Conservation (phyloP, 2,888 invertebrate genomes). For the Elegia similella region DNA sequence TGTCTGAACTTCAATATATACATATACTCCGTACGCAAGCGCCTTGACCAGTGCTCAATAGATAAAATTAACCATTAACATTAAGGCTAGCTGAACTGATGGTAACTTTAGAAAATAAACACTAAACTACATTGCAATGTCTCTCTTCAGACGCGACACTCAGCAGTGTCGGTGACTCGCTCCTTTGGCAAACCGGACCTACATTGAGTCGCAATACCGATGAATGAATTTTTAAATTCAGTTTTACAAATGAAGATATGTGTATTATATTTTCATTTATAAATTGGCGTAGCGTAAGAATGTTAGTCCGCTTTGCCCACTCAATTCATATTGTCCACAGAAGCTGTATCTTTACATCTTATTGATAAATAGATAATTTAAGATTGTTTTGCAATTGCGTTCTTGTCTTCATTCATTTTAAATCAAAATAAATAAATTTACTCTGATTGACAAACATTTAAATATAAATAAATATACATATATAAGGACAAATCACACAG, state of each 20-base stretch:
- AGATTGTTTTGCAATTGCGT: too few species aligned
- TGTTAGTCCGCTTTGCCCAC: neutral
- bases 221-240: too few species aligned
- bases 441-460: neutral
- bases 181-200: neutral
- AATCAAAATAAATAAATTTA: neutral
- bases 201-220: neutral
- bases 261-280: too few species aligned
- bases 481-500: too few species aligned
- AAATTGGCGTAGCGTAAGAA: neutral
- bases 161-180: neutral
- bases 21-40: slow-evolving; percentile 59
- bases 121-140: slow-evolving; percentile 68
- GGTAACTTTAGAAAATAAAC: slow-evolving; percentile 76
- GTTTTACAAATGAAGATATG: too few species aligned
- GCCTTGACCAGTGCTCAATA: slow-evolving; percentile 58
- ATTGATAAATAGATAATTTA: too few species aligned
- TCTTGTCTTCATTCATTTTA: too few species aligned
- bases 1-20: slow-evolving; percentile 38
- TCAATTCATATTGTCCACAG: neutral
- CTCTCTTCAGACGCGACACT: slow-evolving; percentile 43
- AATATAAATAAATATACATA: too few species aligned
- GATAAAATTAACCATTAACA: slow-evolving; percentile 61
- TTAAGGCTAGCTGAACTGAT: slow-evolving; percentile 77
- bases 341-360: neutral